phyloP scores from a whole-genome alignment of 2,797 vertebrate genomes.

The Enoplosus armatus region DNA sequence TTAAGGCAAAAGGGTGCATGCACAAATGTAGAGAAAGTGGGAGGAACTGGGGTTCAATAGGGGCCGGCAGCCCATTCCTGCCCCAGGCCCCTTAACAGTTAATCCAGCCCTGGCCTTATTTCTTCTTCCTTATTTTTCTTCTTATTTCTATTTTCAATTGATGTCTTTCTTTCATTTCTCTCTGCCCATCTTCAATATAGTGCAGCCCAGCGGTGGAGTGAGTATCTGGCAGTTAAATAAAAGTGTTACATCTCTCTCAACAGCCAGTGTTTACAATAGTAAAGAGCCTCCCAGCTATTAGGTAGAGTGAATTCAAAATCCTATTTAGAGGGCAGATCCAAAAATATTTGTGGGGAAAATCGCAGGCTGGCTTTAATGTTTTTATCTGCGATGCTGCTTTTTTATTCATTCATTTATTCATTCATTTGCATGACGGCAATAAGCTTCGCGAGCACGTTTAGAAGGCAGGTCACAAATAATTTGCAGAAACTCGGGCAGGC shows the following conservation, averaged over 20 bases:
- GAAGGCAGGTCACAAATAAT: constrained; percentile 55
- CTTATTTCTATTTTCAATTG: too few species aligned
- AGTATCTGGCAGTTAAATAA: constrained; percentile 14
- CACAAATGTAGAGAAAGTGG: not conserved
- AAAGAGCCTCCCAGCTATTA: constrained; percentile 22
- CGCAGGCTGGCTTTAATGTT: constrained; percentile 41
- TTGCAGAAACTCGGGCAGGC: constrained; percentile 24
- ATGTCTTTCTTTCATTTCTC: not conserved
- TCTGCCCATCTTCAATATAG: not conserved
- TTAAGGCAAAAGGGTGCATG: constrained; percentile 2
- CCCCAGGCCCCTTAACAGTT: not conserved
- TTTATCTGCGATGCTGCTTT: not conserved
- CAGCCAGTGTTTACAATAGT: constrained; percentile 7
- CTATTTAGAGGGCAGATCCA: constrained; percentile 16
- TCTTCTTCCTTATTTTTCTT: too few species aligned
- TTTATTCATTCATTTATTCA: constrained; percentile 63
- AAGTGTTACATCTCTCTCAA: constrained; percentile 28
- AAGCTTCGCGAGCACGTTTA: constrained; percentile 26
- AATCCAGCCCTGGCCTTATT: constrained; percentile 4
- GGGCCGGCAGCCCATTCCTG: not conserved
- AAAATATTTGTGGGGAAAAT: constrained; percentile 28
- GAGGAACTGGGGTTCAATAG: constrained; percentile 21
- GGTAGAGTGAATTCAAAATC: constrained; percentile 21
- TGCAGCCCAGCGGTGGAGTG: not conserved
- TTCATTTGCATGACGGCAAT: constrained; percentile 55